A percentile compares a stretch with the other conserved stretches of the same genome.
Conservation (phyloP, 2,113 vertebrate genomes). For the Anser brachyrhynchus region DNA sequence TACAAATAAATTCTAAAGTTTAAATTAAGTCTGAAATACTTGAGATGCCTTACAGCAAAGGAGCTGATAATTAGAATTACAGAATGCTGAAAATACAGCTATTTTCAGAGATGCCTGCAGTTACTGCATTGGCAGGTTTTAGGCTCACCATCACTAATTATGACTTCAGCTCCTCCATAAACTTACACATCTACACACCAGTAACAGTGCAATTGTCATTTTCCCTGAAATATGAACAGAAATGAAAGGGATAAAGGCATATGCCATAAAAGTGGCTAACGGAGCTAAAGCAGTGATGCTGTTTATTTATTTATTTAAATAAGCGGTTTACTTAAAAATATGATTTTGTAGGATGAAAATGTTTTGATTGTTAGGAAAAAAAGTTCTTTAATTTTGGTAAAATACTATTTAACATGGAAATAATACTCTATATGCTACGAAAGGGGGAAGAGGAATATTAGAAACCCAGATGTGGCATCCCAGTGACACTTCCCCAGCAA, state of each 20-base stretch:
- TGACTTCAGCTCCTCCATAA: neutral
- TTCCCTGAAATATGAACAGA: neutral
- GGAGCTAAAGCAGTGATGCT: neutral
- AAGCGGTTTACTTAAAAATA: neutral
- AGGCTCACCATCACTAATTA: neutral
- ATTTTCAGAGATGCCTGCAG: neutral
- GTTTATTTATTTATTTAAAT: neutral
- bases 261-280: neutral
- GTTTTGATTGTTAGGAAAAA: neutral
- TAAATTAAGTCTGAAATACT: neutral
- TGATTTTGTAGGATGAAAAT: neutral
- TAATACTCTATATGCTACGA: rapidly evolving
- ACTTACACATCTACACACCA: neutral
- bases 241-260: neutral
- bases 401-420: neutral
- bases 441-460: neutral
- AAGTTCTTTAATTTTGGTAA: neutral
- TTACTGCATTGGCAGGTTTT: neutral
- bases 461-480: neutral
- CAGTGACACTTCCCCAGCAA: neutral
- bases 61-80: neutral
- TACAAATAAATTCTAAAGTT: neutral
- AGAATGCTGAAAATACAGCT: neutral
- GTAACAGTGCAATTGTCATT: rapidly evolving
- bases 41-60: neutral